Percentiles rank a stretch among this genome's conserved stretches.
These are phyloP conservation scores for Anthonomus grandis DNA, from an alignment of 1,140 invertebrate species.

Conservation along the genomic window DNA sequence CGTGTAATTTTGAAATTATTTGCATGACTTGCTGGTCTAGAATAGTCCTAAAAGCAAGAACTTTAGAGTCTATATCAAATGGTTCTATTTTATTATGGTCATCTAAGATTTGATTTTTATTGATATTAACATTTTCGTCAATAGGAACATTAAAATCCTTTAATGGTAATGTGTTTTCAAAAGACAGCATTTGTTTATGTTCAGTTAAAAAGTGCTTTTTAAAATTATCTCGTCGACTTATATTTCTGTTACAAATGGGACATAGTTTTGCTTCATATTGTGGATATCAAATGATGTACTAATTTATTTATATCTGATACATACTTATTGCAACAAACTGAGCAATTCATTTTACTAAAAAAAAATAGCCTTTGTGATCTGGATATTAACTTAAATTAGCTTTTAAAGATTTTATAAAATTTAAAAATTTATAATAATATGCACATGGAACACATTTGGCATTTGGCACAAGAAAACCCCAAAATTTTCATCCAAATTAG, in stretches of 20 bases:
- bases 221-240: slow-evolving; percentile 8
- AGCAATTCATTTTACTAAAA: slow-evolving; percentile 4
- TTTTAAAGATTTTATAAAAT: too few relatives aligned
- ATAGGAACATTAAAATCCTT: too few relatives aligned
- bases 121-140: not conserved
- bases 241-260: slow-evolving; percentile 5
- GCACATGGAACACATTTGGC: too few relatives aligned
- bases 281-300: slow-evolving; percentile 1
- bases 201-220: slow-evolving; percentile 3
- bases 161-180: not conserved
- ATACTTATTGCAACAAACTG: not conserved
- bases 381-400: too few relatives aligned
- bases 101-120: not conserved
- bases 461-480: too few relatives aligned
- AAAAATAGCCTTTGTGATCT: too few relatives aligned
- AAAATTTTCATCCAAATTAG: too few relatives aligned
- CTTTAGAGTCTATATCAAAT: not conserved
- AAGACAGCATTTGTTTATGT: not conserved
- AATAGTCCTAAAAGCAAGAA: not conserved
- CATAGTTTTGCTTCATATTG: slow-evolving; percentile 7
- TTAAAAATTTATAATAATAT: too few relatives aligned
- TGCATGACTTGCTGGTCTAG: not conserved
- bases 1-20: slow-evolving; percentile 3
- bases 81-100: not conserved
- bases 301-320: slow-evolving; percentile 3